Percentiles rank a stretch among this genome's conserved stretches.
phyloP scores from a whole-genome alignment of 53 echinoderm and acorn worm genomes.

The Apostichopus leukothele region DNA sequence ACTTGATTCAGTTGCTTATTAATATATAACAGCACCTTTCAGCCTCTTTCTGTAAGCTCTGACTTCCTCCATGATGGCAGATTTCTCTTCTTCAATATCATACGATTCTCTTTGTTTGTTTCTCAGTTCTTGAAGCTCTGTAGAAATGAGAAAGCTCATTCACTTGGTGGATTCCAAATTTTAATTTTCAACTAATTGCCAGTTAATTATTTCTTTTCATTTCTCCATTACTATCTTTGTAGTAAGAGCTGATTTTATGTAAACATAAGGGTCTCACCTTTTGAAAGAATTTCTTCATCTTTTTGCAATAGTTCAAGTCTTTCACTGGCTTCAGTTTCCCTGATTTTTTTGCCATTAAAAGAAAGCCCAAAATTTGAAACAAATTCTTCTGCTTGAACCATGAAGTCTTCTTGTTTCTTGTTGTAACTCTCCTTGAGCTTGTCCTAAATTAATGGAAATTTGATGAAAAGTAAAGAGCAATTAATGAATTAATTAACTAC shows the following conservation, averaged over 20 bases:
- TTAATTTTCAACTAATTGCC: too few species aligned
- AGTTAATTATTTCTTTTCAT: too few species aligned
- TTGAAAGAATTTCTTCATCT: conserved; percentile 37
- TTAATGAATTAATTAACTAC: too few species aligned
- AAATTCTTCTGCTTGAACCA: conserved; percentile 52
- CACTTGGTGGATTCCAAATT: too few species aligned
- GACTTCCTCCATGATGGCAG: conserved; percentile 20
- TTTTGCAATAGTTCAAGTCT: conserved; percentile 53
- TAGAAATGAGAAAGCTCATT: not conserved
- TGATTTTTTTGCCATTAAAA: conserved; percentile 64
- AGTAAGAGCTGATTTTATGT: not conserved
- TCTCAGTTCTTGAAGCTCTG: conserved; percentile 27
- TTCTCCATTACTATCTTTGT: too few species aligned
- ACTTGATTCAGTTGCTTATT: too few species aligned
- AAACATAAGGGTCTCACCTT: conserved; percentile 36
- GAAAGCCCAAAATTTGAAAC: conserved; percentile 58
- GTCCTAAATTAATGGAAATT: conserved; percentile 18
- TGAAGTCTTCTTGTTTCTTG: conserved; percentile 48
- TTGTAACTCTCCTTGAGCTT: conserved; percentile 8
- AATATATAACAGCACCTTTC: not conserved
- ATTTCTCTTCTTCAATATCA: conserved; percentile 22
- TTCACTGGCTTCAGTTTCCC: conserved; percentile 58
- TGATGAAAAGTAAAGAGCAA: not conserved
- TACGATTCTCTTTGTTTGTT: conserved; percentile 22
- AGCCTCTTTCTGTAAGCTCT: conserved; percentile 5